Base-by-base conservation (phyloP, 2,113 vertebrate species). In the Chlamydotis undulata region DNA sequence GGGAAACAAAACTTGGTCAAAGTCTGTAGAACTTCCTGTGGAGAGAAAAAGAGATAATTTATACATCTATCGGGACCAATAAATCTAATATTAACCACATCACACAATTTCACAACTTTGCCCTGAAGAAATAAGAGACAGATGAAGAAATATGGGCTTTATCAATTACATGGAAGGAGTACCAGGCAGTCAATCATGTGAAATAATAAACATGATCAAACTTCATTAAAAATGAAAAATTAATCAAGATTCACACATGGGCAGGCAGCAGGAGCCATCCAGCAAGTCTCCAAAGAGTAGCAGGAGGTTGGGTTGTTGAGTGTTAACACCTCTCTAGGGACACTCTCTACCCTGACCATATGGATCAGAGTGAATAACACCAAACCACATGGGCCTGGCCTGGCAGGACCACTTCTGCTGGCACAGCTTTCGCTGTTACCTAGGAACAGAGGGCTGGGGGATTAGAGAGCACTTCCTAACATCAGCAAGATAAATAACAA, bases 1-100 rank as follows among this genome's bases (percentile, higher is more conserved):
- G 99, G 99, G 97, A 99, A 99, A 97, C 99, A 99, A 98, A 99
- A 99, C 98, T 98, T 99, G 96, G 99, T 98, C 98, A 98, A 96
- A 96, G 99, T 99, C 97, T 99, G 98, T 83, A 98, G 98, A 98
- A 98, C 98, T 99, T 99, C 99, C 98, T 98, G 98, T 97, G 97
- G 97, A 98, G 97, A 98, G 97, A 98, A 98, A 98, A 94, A 98
- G 95, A 99, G 98, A 99, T 98, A 98, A 99, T 99, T 99, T 99
- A 99, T 99, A 98, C 97, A 98, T 98, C 98, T 98, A 96, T 97
- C 97, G 98, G 99, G 98, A 98, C 97, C 98, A 98, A 98, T 99
- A 99, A 99, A 99, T 99, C 97, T 98, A 96, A 97, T 97, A 99
- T 99, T 99, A 99, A 99, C 98, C 98, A 98, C 98, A 95, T 97